Base-by-base conservation (phyloP, 2,888 invertebrate genomes). In the Sipunculus nudus region DNA sequence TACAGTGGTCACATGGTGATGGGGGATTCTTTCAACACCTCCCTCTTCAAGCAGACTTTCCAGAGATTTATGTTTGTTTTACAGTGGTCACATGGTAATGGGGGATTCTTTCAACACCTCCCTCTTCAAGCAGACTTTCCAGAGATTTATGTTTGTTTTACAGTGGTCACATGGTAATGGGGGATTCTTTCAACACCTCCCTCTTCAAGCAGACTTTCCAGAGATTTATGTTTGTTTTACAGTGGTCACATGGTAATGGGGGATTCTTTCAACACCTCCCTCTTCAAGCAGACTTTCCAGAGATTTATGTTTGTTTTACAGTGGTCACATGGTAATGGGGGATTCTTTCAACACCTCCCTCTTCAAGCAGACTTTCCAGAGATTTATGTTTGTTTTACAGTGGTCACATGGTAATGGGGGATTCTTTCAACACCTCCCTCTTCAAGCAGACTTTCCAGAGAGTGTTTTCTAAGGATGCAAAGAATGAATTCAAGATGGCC, bases 191-290 rank as follows among this genome's bases (percentile, higher is more conserved):
- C 85, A 96, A 97, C 84, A 98, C 99, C 0, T 94, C 97, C 0
- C 87, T 99, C 8, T 99, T 99, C 86, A 98, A 98, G 84, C 98
- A 99, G 86, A 97, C 98, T 73, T 99, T 97, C 89, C 97, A 97
- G 85, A 88, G 97, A 71, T 96, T 99, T n/a, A n/a, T n/a, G n/a
- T n/a, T n/a, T n/a, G n/a, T n/a, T n/a, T 86, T 87, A 38, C 83
- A 92, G 96, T 25, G 99, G 99, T 1, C 96, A 98, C 79, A 96
- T 99, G 93, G 95, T 99, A 25, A 96, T 99, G 96, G 98, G 96
- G 3, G 99, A 99, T 82, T 96, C 97, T 0, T 99, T 99, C 85
- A 96, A 97, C 84, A 98, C 99, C 0, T 94, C 97, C 0, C 87
- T 99, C 8, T 99, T 99, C 86, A 98, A 98, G 84, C 98, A 99